These are phyloP conservation scores for Oxyscelio sp. DNA, from an alignment of 2,888 invertebrate genomes.

Conservation along the genomic window DNA sequence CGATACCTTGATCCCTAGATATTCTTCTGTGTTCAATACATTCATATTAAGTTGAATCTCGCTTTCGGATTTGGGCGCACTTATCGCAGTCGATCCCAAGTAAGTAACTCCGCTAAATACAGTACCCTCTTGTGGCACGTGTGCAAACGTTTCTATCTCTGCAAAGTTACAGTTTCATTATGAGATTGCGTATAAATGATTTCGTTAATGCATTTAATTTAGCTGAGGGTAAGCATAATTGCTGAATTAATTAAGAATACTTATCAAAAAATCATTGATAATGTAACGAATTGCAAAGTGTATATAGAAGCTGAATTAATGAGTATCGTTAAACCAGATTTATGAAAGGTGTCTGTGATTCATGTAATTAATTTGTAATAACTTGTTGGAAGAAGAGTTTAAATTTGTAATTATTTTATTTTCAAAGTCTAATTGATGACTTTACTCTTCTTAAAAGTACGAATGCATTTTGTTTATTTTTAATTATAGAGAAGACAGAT, in stretches of 20 bases:
- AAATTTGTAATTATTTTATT: background rate
- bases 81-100: conserved; percentile 96
- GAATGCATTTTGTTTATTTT: too few species aligned
- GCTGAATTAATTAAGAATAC: background rate
- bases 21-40: conserved; percentile 94
- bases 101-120: conserved; percentile 98
- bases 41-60: conserved; percentile 98
- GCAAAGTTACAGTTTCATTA: conserved; percentile 47
- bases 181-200: conserved; percentile 16
- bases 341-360: background rate
- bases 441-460: too few species aligned
- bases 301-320: background rate
- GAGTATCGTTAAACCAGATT: background rate
- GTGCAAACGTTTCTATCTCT: conserved; percentile 90
- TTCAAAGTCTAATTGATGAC: background rate
- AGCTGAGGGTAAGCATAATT: too few species aligned
- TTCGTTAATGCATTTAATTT: background rate
- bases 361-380: background rate
- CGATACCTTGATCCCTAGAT: too few species aligned
- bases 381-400: background rate
- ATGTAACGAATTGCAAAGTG: background rate
- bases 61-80: conserved; percentile 96
- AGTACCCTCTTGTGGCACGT: conserved; percentile 96
- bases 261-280: background rate
- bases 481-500: too few species aligned